Conservation (phyloP, 2,888 invertebrate genomes). For the Beris morrisii region DNA sequence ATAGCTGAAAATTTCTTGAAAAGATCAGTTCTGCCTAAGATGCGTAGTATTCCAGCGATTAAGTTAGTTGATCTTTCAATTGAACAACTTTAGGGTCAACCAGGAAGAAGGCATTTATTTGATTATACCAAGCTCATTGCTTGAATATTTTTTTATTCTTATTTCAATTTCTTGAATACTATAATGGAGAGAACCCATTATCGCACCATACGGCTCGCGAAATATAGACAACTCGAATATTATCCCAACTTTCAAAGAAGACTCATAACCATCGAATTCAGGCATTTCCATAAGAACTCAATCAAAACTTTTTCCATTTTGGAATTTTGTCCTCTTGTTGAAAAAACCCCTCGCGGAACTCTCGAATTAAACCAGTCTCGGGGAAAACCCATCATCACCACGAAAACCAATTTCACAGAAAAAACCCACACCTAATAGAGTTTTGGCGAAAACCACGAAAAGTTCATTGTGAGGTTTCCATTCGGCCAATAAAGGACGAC, state of each 20-base stretch:
- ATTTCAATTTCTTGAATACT: no score
- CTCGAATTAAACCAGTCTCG: constrained; percentile 1
- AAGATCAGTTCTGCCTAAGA: no score
- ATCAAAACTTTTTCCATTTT: constrained; percentile 31
- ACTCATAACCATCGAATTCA: no score
- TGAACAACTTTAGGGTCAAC: no score
- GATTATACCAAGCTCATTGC: no score
- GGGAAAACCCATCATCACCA: constrained; percentile 11
- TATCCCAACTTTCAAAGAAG: no score
- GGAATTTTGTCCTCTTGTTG: not conserved
- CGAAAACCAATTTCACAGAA: constrained; percentile 18
- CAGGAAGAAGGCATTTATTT: no score
- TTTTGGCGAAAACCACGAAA: constrained; percentile 23
- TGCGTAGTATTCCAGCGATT: no score
- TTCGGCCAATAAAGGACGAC: constrained; percentile 6
- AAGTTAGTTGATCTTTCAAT: no score
- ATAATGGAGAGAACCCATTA: not conserved
- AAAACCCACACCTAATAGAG: constrained; percentile 13
- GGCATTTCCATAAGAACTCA: not conserved
- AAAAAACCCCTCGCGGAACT: not conserved
- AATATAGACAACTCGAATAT: no score
- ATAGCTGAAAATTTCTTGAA: no score
- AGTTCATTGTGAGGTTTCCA: constrained; percentile 13
- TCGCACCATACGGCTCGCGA: constrained; percentile 15
- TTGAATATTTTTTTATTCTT: no score